These are phyloP conservation scores for Eupleurogrammus muticus DNA, from an alignment of 2,797 vertebrate genomes.

Conservation along the genomic window DNA sequence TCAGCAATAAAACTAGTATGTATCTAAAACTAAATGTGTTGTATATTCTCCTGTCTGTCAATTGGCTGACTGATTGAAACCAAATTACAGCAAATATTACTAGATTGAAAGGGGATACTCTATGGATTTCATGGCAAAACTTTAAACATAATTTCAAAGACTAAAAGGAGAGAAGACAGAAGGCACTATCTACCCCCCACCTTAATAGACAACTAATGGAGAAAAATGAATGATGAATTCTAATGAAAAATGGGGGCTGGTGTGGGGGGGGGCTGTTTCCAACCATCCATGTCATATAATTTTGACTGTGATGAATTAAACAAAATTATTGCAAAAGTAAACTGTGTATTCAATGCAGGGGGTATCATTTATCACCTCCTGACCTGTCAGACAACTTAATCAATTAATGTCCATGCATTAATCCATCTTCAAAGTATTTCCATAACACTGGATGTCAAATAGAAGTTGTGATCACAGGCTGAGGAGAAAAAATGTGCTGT, in stretches of 20 bases:
- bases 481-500: slow-evolving; percentile 29
- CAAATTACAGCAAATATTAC: not conserved
- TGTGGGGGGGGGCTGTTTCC: slow-evolving; percentile 51
- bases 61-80: not conserved
- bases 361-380: slow-evolving; percentile 81
- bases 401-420: slow-evolving; percentile 77
- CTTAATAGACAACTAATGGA: slow-evolving; percentile 66
- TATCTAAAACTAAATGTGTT: not conserved
- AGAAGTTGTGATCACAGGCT: slow-evolving; percentile 66
- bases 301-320: slow-evolving; percentile 82
- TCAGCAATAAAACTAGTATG: not conserved
- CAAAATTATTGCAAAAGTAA: slow-evolving; percentile 78
- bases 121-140: not conserved
- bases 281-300: slow-evolving; percentile 79
- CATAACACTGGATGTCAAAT: slow-evolving; percentile 62
- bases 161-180: not conserved
- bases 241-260: slow-evolving; percentile 70
- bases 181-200: slow-evolving; percentile 28
- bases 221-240: slow-evolving; percentile 76
- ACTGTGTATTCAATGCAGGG: slow-evolving; percentile 74
- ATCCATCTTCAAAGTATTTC: slow-evolving; percentile 75
- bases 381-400: slow-evolving; percentile 78
- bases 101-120: not conserved
- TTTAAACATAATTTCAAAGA: not conserved
- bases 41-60: not conserved